phyloP scores from a whole-genome alignment of 64 coral and sea anemone genomes.

The Montipora efflorescens region DNA sequence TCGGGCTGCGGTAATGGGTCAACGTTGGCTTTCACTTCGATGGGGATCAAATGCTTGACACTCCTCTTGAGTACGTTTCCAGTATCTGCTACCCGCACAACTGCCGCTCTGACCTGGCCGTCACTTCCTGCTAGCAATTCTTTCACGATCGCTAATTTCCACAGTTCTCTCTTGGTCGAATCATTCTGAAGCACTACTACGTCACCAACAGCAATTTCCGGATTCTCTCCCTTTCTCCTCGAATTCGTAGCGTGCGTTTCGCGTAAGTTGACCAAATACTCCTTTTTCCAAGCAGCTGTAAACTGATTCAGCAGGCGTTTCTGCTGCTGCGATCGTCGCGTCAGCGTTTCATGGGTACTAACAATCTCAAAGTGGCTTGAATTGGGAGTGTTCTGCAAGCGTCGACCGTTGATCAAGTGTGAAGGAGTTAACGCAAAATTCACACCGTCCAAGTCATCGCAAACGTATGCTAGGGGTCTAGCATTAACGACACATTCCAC shows the following conservation, averaged over 20 bases:
- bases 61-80: constrained; percentile 22
- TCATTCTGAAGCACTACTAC: constrained; percentile 72
- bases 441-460: background rate
- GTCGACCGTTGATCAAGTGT: background rate
- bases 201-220: constrained; percentile 52
- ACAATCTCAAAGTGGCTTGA: background rate
- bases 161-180: constrained; percentile 35
- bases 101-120: constrained; percentile 35
- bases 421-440: background rate
- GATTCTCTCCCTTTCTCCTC: background rate
- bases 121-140: constrained; percentile 29
- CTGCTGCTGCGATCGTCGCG: constrained; percentile 48
- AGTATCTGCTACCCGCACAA: constrained; percentile 6
- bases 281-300: constrained; percentile 63
- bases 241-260: constrained; percentile 33
- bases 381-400: background rate
- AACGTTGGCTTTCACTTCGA: constrained; percentile 19
- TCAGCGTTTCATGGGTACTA: constrained; percentile 23
- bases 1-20: background rate
- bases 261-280: constrained; percentile 56
- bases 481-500: background rate
- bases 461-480: background rate
- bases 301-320: constrained; percentile 68
- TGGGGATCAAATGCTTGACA: constrained; percentile 57
- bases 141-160: constrained; percentile 65